Conservation (phyloP, 2,888 invertebrate species). For the Pteria penguin region DNA sequence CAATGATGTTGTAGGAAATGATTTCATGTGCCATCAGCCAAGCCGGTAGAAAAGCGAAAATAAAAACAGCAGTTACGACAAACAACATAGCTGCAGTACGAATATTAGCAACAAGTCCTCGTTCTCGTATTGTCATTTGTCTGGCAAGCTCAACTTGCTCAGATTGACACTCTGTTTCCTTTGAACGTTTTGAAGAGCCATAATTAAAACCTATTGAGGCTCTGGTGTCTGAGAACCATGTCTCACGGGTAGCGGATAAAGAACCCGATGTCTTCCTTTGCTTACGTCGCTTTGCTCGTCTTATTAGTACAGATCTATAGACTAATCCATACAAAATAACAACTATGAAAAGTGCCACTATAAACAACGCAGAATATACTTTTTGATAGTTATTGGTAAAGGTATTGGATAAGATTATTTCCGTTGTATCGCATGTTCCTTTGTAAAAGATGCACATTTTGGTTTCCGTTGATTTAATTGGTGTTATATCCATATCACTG, state of each 20-base stretch:
- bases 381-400: slow-evolving; percentile 72
- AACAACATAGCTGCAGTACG: slow-evolving; percentile 79
- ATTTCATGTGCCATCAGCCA: slow-evolving; percentile 74
- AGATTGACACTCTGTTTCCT: slow-evolving; percentile 6
- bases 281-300: slow-evolving; percentile 49
- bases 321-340: slow-evolving; percentile 76
- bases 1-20: slow-evolving; percentile 66
- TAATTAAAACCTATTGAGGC: neutral
- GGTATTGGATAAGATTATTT: slow-evolving; percentile 54
- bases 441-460: slow-evolving; percentile 15
- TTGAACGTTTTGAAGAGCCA: slow-evolving; percentile 9
- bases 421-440: slow-evolving; percentile 64
- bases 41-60: slow-evolving; percentile 78
- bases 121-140: slow-evolving; percentile 63
- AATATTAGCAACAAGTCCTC: slow-evolving; percentile 73
- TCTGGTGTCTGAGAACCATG: slow-evolving; percentile 25
- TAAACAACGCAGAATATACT: slow-evolving; percentile 71
- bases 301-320: slow-evolving; percentile 65
- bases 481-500: too few species aligned
- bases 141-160: slow-evolving; percentile 39
- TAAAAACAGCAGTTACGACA: slow-evolving; percentile 78
- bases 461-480: neutral
- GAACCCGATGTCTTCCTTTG: slow-evolving; percentile 39
- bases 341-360: slow-evolving; percentile 75
- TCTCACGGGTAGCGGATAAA: slow-evolving; percentile 8